Conservation (phyloP, 2,113 vertebrate genomes). For the Chamaea fasciata region DNA sequence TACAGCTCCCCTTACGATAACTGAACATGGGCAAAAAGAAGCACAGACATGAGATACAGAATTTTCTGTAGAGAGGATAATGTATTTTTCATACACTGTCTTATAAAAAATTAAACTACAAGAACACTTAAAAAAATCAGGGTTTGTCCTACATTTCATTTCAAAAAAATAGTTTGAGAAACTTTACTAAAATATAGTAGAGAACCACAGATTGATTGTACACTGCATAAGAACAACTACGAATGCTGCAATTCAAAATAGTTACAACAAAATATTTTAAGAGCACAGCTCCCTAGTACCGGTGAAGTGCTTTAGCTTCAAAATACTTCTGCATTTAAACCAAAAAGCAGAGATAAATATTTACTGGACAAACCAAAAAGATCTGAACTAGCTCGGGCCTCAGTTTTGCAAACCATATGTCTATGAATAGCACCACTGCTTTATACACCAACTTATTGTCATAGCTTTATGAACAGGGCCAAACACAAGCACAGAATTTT, state of each 20-base stretch:
- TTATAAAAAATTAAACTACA: neutral
- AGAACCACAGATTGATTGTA: neutral
- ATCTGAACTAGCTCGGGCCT: neutral
- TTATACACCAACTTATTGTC: neutral
- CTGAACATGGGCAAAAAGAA: constrained; percentile 29
- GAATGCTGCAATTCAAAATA: neutral
- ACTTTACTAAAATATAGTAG: neutral
- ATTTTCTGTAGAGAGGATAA: neutral
- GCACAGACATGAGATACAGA: neutral
- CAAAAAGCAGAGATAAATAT: neutral
- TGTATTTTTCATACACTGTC: neutral
- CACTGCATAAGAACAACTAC: neutral
- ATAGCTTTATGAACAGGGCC: neutral
- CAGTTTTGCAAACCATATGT: neutral
- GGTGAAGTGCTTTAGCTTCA: neutral
- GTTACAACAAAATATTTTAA: neutral
- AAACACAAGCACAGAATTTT: neutral
- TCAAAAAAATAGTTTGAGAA: neutral
- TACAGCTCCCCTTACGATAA: constrained; percentile 10
- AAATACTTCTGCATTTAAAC: neutral
- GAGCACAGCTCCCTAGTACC: neutral
- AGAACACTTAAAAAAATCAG: neutral
- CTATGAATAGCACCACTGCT: neutral
- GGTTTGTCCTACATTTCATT: neutral
- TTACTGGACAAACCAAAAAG: neutral